These are phyloP conservation scores for Lonchura striata DNA, from an alignment of 2,113 vertebrate genomes.

Conservation along the genomic window DNA sequence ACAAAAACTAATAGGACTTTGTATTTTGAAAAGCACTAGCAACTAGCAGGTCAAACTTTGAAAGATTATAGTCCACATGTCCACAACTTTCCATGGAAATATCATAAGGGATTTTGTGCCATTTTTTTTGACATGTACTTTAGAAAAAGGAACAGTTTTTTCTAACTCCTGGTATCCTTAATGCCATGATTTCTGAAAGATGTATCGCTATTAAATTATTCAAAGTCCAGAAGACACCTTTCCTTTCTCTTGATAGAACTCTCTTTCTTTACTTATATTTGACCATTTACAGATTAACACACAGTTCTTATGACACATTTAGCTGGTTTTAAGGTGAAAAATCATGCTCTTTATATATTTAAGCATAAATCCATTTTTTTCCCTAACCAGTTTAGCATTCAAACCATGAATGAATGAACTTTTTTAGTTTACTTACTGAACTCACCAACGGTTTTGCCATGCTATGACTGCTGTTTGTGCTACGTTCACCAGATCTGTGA, in stretches of 20 bases:
- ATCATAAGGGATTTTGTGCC: background rate
- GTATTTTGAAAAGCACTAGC: background rate
- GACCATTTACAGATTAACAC: background rate
- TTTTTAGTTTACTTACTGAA: background rate
- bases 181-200: background rate
- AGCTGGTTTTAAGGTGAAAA: background rate
- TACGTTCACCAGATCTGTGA: background rate
- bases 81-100: background rate
- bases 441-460: background rate
- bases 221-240: background rate
- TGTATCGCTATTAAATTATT: background rate
- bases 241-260: background rate
- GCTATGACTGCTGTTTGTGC: rapidly evolving
- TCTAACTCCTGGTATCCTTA: background rate
- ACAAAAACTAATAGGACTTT: background rate
- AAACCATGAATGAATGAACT: background rate
- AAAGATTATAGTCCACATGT: background rate
- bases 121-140: background rate
- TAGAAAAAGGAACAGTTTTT: background rate
- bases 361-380: background rate
- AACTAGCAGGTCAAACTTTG: background rate
- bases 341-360: background rate
- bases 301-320: background rate
- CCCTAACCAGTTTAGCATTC: background rate
- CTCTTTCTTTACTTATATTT: background rate